A percentile compares a stretch with the other conserved stretches of the same genome.
These are phyloP conservation scores for Apodemus speciosus DNA, from an alignment of 2,113 vertebrate genomes.

Conservation along the genomic window DNA sequence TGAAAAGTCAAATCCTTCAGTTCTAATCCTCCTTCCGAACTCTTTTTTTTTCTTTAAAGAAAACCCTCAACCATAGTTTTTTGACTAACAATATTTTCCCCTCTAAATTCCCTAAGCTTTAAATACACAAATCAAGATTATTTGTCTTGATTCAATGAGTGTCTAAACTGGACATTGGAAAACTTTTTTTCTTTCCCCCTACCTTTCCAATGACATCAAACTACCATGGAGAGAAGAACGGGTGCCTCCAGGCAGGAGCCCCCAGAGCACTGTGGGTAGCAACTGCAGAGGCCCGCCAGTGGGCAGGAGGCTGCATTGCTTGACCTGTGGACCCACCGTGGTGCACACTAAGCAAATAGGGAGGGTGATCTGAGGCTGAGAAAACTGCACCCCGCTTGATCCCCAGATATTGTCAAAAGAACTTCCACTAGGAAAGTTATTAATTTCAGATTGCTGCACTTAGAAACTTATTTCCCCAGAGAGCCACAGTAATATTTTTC, in stretches of 20 bases:
- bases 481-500: conserved; percentile 74
- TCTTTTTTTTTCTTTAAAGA: not conserved
- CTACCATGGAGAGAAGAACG: not conserved
- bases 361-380: conserved; percentile 57
- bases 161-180: conserved; percentile 37
- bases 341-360: conserved; percentile 50
- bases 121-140: conserved; percentile 38
- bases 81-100: not conserved
- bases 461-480: conserved; percentile 76
- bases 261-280: not conserved
- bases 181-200: not conserved
- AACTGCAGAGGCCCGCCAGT: not conserved
- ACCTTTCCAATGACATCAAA: conserved; percentile 59
- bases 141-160: conserved; percentile 46
- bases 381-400: conserved; percentile 63
- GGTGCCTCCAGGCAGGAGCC: not conserved
- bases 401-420: conserved; percentile 69
- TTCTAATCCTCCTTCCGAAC: conserved; percentile 2
- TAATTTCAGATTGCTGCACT: conserved; percentile 71
- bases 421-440: conserved; percentile 76
- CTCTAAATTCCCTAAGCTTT: not conserved
- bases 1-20: conserved; percentile 24
- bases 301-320: conserved; percentile 48
- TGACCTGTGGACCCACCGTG: not conserved
- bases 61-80: conserved; percentile 32